Evolutionary conservation across 2,888 invertebrate species (phyloP), one percentile per base, ranked within the genome.

Genomic region (Melinaea menophilus): DNA sequence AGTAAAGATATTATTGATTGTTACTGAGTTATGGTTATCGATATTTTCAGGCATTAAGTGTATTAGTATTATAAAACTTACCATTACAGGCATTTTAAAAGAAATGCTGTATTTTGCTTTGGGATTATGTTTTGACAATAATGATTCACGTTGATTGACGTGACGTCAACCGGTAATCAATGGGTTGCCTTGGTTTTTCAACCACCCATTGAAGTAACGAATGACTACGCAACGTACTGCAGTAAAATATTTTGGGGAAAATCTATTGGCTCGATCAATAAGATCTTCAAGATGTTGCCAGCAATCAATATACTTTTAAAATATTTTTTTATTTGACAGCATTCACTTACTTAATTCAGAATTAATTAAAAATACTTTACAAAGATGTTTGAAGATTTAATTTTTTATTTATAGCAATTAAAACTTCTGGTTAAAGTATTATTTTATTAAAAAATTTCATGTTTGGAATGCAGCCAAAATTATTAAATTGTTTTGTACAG

Each of bases 61-160:
- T 45, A 51, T 48, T 57, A 41, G 41, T 22, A 63, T 58, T 46
- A 45, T 57, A 55, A 45, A 61, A 82, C 88, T 81, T 80, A 89
- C 89, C 82, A 86, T 77, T 76, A 86, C 76, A 80, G 88, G 82
- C 90, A 90, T 88, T 78, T 76, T 82, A 63, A 59, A 47, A 55
- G 69, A 66, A 69, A 68, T 71, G 65, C 70, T 73, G 72, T 69
- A 71, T 75, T 68, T 69, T 71, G 69, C 72, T 67, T 72, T 71
- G 58, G 73, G 71, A 69, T 73, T 75, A 73, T 77, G 76, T 74
- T 73, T 79, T 82, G 83, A 84, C 81, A 81, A 82, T 74, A 79
- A 81, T 84, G 78, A 84, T 85, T 87, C 84, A 87, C 87, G 73
- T 73, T 71, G 82, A 82, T 76, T 75, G 77, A 79, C 79, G 80